A percentile compares a stretch with the other conserved stretches of the same genome.
Conservation (phyloP, 2,113 vertebrate species). For the Hymenochirus boettgeri region DNA sequence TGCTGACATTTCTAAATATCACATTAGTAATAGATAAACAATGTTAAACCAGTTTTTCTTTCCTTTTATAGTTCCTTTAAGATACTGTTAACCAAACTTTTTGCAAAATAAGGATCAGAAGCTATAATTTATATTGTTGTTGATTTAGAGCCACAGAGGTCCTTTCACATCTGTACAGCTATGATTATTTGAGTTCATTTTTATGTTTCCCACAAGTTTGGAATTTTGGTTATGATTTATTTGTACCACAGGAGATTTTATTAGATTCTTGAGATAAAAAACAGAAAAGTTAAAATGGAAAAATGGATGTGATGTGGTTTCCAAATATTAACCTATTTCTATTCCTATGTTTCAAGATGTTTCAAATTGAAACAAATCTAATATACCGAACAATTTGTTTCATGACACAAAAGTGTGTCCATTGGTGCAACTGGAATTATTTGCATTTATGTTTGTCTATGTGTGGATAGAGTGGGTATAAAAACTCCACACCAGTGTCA, state of each 20-base stretch:
- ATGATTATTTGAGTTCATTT: slow-evolving; percentile 28
- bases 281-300: neutral
- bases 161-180: slow-evolving; percentile 22
- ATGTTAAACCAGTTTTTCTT: neutral
- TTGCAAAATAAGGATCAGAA: neutral
- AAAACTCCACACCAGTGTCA: no score
- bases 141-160: slow-evolving; percentile 13
- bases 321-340: neutral
- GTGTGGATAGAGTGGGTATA: no score
- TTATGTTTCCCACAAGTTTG: slow-evolving; percentile 30
- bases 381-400: no score
- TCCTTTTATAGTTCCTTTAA: slow-evolving; percentile 1
- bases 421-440: no score
- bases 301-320: neutral
- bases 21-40: neutral
- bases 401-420: no score
- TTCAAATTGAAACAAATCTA: no score
- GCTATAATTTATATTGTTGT: slow-evolving; percentile 16
- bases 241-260: neutral
- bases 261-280: neutral
- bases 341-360: no score
- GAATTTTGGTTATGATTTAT: slow-evolving; percentile 30
- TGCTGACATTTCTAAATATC: slow-evolving; percentile 7
- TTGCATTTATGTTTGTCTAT: no score
- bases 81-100: slow-evolving; percentile 5